Evolutionary conservation across 2,797 vertebrate genomes (phyloP), one percentile per base, ranked within the genome.

Genomic region (Myoxocephalus aenaeus): DNA sequence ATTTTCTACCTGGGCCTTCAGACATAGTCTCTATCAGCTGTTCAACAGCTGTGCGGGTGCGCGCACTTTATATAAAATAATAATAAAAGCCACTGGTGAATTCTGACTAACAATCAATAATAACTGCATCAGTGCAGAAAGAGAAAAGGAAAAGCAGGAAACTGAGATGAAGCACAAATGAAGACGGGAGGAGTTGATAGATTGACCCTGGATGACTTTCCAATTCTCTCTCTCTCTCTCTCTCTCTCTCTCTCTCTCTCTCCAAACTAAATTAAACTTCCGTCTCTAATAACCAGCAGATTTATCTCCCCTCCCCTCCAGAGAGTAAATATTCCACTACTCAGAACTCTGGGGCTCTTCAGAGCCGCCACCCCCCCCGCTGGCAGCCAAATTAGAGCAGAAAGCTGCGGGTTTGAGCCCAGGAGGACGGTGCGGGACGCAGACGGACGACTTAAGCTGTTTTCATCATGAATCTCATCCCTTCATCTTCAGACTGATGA

Each of bases 401-500:
- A 87, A 88, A 90, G 89, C 88, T 50, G 64, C 70, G 65, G 82
- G 86, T 91, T 86, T 87, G 90, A 92, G 87, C 77, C 85, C 81
- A 70, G 80, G 86, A 90, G 82, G 82, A 87, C 65, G 73, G 74
- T 22, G 48, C 8, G n/a, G 80, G 74, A 85, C 80, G 84, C 85
- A 90, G 92, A 89, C 84, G 85, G 86, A 89, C 73, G 88, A 90
- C 80, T 91, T 91, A 91, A 92, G 81, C 91, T 90, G 86, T 74
- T 86, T 89, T 89, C 88, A 91, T 90, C 84, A 87, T 15, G 77
- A 79, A 72, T 82, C 84, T 92, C 89, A 92, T 92, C 90, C 88
- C 89, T 87, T 89, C 90, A 90, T 90, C 90, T 92, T 90, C 86
- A 89, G 69, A 12, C 70, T 89, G 87, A 92, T 87, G 88, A 90